A percentile compares a stretch with the other conserved stretches of the same genome.
Conservation (phyloP, 2,888 invertebrate species). For the Ophioninae sp. region DNA sequence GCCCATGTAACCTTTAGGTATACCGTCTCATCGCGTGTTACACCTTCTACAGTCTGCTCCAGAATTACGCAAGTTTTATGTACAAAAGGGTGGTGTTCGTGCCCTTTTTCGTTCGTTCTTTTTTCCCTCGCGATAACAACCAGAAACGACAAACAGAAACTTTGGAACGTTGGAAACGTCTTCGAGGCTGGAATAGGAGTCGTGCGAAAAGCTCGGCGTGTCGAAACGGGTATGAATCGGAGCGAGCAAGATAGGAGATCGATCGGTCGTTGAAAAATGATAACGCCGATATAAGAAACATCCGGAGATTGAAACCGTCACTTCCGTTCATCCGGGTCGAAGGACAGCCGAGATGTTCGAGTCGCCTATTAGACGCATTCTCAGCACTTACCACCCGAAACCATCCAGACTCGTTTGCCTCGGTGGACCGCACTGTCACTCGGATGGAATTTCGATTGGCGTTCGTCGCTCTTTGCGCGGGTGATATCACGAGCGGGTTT, state of each 20-base stretch:
- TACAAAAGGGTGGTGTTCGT: background rate
- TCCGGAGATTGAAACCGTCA: no score
- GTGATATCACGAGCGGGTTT: conserved; percentile 31
- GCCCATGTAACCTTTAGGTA: conserved; percentile 68
- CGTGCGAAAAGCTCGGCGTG: no score
- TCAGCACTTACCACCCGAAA: no score
- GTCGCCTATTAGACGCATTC: no score
- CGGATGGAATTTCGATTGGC: conserved; percentile 29
- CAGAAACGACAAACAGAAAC: conserved; percentile 1
- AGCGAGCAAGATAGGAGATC: no score
- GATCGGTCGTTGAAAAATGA: no score
- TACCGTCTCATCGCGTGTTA: conserved; percentile 59
- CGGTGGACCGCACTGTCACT: background rate
- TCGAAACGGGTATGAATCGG: no score
- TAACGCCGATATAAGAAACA: no score
- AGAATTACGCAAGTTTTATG: conserved; percentile 33
- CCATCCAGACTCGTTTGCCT: no score
- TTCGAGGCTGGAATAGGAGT: conserved; percentile 33
- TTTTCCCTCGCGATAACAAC: background rate
- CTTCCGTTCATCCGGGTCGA: no score
- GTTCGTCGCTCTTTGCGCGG: conserved; percentile 18
- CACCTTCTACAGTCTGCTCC: conserved; percentile 57
- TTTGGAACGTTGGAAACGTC: conserved; percentile 12
- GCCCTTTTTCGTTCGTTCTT: background rate
- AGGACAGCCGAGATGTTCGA: no score